Conservation (phyloP, 1,140 invertebrate genomes). For the Philotrypesis tridentata region DNA sequence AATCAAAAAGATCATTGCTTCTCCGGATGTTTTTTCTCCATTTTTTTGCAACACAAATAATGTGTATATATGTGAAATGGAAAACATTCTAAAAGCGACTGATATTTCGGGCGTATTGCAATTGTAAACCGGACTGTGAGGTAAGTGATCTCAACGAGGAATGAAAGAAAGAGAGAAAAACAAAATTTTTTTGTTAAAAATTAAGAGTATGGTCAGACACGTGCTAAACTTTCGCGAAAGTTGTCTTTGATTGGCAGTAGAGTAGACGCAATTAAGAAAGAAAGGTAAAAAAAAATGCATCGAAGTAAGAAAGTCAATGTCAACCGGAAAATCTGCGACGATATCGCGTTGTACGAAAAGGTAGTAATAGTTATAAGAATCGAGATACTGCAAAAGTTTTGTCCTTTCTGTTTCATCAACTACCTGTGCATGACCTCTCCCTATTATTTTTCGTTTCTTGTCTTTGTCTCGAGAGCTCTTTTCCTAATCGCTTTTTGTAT, state of each 20-base stretch:
- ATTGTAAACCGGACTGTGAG: slow-evolving; percentile 37
- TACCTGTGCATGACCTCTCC: neutral
- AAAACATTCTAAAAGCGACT: neutral
- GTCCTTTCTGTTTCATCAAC: neutral
- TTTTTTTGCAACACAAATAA: neutral
- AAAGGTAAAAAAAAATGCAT: slow-evolving; percentile 63
- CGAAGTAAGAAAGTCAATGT: slow-evolving; percentile 50
- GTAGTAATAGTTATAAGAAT: slow-evolving; percentile 51
- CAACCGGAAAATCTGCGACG: slow-evolving; percentile 42
- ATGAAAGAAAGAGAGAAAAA: slow-evolving; percentile 36
- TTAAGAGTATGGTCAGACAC: slow-evolving; percentile 62
- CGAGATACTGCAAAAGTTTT: neutral
- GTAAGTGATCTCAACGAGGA: slow-evolving; percentile 42
- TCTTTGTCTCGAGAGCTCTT: slow-evolving; percentile 7
- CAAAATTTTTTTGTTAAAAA: slow-evolving; percentile 41
- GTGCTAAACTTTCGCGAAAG: slow-evolving; percentile 60
- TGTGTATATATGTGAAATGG: neutral
- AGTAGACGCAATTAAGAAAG: slow-evolving; percentile 48
- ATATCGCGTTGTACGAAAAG: slow-evolving; percentile 55
- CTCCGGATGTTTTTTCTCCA: neutral
- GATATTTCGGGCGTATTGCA: neutral
- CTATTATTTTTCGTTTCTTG: slow-evolving; percentile 19
- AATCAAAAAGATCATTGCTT: neutral
- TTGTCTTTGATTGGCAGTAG: slow-evolving; percentile 58
- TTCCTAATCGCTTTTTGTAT: slow-evolving; percentile 39